These are phyloP conservation scores for Lagodon rhomboides DNA, from an alignment of 2,797 vertebrate species.

Conservation along the genomic window DNA sequence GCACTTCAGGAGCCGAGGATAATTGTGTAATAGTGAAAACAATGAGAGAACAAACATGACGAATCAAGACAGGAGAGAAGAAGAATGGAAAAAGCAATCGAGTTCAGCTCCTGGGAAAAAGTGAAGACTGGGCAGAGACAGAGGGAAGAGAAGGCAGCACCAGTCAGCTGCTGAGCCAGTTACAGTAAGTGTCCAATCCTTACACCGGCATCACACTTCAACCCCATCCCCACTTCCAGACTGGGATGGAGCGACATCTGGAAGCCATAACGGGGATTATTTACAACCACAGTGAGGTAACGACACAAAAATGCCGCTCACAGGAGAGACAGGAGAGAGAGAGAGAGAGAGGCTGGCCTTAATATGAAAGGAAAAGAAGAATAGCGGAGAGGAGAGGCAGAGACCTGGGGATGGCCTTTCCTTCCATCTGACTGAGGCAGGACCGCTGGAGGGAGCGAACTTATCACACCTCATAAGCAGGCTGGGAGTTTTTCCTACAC, in stretches of 20 bases:
- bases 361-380: constrained; percentile 36
- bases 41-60: no score
- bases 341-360: constrained; percentile 26
- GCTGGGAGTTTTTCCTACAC: constrained; percentile 42
- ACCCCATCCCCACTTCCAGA: constrained; percentile 65
- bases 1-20: neutral
- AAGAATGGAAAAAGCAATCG: constrained; percentile 1
- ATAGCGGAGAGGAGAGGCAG: constrained; percentile 22
- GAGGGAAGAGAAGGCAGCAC: constrained; percentile 12
- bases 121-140: constrained; percentile 18
- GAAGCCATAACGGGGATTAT: constrained; percentile 86
- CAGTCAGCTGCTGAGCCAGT: constrained; percentile 61
- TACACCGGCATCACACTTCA: constrained; percentile 51
- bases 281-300: constrained; percentile 87
- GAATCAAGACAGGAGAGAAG: neutral
- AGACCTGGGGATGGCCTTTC: constrained; percentile 68
- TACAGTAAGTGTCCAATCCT: constrained; percentile 74
- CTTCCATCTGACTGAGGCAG: constrained; percentile 41
- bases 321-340: constrained; percentile 58
- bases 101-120: constrained; percentile 23
- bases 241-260: constrained; percentile 84
- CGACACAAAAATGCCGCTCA: constrained; percentile 86
- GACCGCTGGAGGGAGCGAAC: neutral
- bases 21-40: no score
- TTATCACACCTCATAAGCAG: constrained; percentile 59